Evolutionary conservation across 2,113 vertebrate genomes (phyloP), one percentile per base, ranked within the genome.

Genomic region (Saccopteryx leptura): DNA sequence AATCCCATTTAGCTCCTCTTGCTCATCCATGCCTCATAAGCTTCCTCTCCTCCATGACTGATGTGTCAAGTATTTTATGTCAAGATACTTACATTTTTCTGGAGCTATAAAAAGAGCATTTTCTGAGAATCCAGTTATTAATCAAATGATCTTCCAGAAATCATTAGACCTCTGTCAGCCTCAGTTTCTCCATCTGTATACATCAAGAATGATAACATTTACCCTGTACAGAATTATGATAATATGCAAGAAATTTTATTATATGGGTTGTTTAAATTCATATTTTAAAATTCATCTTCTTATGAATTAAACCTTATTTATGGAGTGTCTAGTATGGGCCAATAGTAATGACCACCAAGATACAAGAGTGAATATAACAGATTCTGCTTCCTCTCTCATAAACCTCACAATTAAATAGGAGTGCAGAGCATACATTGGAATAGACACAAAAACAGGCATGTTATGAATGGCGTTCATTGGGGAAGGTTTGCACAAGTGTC

Each of bases 1-100:
- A 4, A 8, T 2, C 60, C 39, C 12, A 0, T 7, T 1, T 8
- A 13, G 9, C n/a, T 23, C 13, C 21, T 13, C 17, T 18, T 13
- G 1, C 2, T 3, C 63, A 19, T 14, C 6, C 2, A 21, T 4
- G 14, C 26, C 11, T 82, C n/a, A 28, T 1, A 48, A 26, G 18
- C 13, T 61, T 31, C 17, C 5, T 69, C 48, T 50, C 12, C 54
- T 7, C 60, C 33, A 13, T 28, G 28, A 50, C 17, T 65, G n/a
- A 17, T 0, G 9, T 13, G 26, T 4, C 4, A 0, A 26, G 21
- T 23, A 50, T 39, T 69, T 80, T 60, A 39, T 23, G 17, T 17
- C 14, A 46, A 26, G 33, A 13, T 7, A 12, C 2, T 56, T 24
- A 56, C 7, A 50, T 63, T 23, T 5, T 9, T 65, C 2, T 10